Conservation (phyloP, 1,140 invertebrate species). For the Microplitis mediator region DNA sequence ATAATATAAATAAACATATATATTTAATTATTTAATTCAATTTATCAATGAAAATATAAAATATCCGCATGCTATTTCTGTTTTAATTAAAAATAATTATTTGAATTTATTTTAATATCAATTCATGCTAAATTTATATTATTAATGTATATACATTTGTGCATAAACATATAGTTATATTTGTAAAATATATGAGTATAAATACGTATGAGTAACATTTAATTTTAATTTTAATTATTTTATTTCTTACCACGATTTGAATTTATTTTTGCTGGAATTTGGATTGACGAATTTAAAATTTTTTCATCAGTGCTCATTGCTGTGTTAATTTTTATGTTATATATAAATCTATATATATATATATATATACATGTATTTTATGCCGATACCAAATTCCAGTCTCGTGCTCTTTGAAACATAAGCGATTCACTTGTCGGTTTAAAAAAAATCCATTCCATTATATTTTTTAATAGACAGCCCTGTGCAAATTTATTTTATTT, state of each 20-base stretch:
- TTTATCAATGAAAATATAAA: background rate
- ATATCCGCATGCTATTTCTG: background rate
- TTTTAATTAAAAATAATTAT: too few species aligned
- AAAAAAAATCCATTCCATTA: conserved; percentile 51
- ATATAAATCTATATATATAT: too few species aligned
- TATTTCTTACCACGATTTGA: background rate
- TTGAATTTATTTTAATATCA: background rate
- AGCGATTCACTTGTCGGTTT: conserved; percentile 52
- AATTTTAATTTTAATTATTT: background rate
- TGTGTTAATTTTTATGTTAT: background rate
- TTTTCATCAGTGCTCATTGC: background rate
- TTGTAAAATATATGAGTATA: too few species aligned
- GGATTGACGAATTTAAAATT: conserved; percentile 24
- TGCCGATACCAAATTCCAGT: conserved; percentile 53
- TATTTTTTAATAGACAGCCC: conserved; percentile 55
- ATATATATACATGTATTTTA: background rate
- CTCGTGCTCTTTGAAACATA: conserved; percentile 63
- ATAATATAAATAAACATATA: conserved; percentile 12
- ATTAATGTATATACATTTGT: too few species aligned
- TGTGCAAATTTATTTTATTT: conserved; percentile 54
- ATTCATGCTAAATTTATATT: background rate
- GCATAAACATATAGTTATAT: too few species aligned
- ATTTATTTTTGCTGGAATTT: conserved; percentile 43
- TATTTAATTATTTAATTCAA: background rate
- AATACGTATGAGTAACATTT: too few species aligned